Evolutionary conservation across 2,113 vertebrate genomes (phyloP).

Genomic region (Tragelaphus buxtoni): DNA sequence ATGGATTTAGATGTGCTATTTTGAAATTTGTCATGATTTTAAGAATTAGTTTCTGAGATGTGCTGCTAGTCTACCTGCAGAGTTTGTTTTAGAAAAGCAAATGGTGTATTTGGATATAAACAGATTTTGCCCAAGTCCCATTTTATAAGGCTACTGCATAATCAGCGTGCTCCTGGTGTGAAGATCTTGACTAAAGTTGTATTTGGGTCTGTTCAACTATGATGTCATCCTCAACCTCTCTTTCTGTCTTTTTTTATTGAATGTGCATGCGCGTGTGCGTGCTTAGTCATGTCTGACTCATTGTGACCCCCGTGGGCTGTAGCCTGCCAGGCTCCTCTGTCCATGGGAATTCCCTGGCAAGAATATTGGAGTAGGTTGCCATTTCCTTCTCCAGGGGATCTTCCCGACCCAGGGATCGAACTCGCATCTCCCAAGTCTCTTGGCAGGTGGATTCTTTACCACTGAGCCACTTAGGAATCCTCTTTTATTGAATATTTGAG

Average conservation of each 20-base stretch:
- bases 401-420: accelerated
- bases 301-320: background rate
- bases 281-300: background rate
- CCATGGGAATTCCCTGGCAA: background rate
- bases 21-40: background rate
- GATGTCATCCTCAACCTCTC: background rate
- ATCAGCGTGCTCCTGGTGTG: background rate
- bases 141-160: background rate
- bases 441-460: background rate
- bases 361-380: background rate
- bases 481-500: background rate
- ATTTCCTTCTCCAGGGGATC: background rate
- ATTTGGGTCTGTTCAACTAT: background rate
- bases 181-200: background rate
- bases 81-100: background rate
- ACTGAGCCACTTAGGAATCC: background rate
- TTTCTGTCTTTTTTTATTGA: background rate
- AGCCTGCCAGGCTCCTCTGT: background rate
- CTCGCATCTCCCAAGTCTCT: background rate
- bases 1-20: background rate
- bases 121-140: background rate
- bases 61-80: background rate
- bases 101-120: background rate
- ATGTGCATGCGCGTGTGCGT: background rate
- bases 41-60: background rate